These are phyloP conservation scores for Eleginops maclovinus DNA, from an alignment of 2,113 vertebrate species.

Conservation along the genomic window DNA sequence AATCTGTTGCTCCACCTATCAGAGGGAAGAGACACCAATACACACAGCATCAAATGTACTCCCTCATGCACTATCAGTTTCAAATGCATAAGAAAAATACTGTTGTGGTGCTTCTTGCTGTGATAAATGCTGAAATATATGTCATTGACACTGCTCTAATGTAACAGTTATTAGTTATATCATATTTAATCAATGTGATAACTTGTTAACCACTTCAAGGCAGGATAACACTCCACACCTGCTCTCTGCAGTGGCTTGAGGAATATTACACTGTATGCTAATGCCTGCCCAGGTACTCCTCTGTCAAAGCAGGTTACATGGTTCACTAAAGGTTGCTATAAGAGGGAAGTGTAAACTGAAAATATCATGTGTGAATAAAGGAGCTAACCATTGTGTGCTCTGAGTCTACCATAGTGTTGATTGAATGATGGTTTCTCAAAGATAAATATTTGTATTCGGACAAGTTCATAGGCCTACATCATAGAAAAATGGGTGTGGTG, in stretches of 20 bases:
- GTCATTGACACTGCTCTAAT: too few relatives aligned
- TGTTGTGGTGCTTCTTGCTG: neutral
- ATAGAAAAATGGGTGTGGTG: neutral
- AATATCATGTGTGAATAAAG: neutral
- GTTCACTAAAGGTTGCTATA: neutral
- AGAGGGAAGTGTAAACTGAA: neutral
- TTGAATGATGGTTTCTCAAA: neutral
- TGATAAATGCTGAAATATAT: too few relatives aligned
- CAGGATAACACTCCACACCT: constrained; percentile 11
- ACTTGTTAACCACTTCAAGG: neutral
- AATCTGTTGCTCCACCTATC: neutral
- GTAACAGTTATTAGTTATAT: too few relatives aligned
- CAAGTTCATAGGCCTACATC: neutral
- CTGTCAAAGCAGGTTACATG: constrained; percentile 4
- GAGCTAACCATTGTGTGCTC: neutral
- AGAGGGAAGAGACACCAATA: neutral
- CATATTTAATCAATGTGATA: too few relatives aligned
- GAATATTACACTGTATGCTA: constrained; percentile 23
- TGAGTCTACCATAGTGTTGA: neutral
- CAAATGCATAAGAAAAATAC: neutral
- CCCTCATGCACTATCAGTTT: neutral
- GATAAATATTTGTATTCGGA: neutral
- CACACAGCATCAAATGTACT: neutral
- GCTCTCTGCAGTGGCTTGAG: neutral
- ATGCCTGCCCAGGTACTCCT: constrained; percentile 7